Conservation (phyloP, 2,888 invertebrate species). For the Lasioglossum villosulum region DNA sequence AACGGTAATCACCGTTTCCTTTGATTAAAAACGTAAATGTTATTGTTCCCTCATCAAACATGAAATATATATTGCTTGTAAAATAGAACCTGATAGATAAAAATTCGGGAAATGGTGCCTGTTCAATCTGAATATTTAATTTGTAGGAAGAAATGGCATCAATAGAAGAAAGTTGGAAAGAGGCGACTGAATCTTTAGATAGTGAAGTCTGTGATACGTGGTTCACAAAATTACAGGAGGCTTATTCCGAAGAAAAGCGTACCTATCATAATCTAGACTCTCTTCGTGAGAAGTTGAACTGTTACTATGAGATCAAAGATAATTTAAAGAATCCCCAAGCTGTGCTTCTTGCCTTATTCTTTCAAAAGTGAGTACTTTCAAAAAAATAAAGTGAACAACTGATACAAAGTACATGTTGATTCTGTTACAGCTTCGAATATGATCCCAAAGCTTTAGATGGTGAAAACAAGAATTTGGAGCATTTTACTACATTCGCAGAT, state of each 20-base stretch:
- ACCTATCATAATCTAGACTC: slow-evolving; percentile 85
- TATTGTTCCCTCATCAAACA: not conserved
- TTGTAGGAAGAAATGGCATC: slow-evolving; percentile 75
- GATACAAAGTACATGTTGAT: slow-evolving; percentile 26
- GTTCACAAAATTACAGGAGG: slow-evolving; percentile 82
- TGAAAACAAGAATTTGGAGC: slow-evolving; percentile 86
- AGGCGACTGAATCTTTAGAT: slow-evolving; percentile 80
- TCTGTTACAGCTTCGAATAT: slow-evolving; percentile 85
- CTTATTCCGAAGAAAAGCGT: slow-evolving; percentile 84
- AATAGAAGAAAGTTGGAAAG: slow-evolving; percentile 82
- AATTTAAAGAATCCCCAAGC: slow-evolving; percentile 84
- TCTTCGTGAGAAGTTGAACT: slow-evolving; percentile 84
- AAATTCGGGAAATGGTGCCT: not conserved
- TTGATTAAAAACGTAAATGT: not conserved
- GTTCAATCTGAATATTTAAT: not conserved
- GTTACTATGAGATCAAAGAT: slow-evolving; percentile 84
- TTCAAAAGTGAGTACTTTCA: slow-evolving; percentile 85
- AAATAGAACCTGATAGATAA: not conserved
- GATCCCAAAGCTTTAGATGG: slow-evolving; percentile 86
- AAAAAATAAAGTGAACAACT: not conserved
- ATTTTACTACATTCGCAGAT: slow-evolving; percentile 85
- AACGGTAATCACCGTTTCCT: not conserved
- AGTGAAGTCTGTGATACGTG: slow-evolving; percentile 80
- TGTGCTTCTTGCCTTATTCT: slow-evolving; percentile 86
- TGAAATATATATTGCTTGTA: not conserved